These are phyloP conservation scores for Riparia riparia DNA, from an alignment of 2,113 vertebrate genomes.

Conservation along the genomic window DNA sequence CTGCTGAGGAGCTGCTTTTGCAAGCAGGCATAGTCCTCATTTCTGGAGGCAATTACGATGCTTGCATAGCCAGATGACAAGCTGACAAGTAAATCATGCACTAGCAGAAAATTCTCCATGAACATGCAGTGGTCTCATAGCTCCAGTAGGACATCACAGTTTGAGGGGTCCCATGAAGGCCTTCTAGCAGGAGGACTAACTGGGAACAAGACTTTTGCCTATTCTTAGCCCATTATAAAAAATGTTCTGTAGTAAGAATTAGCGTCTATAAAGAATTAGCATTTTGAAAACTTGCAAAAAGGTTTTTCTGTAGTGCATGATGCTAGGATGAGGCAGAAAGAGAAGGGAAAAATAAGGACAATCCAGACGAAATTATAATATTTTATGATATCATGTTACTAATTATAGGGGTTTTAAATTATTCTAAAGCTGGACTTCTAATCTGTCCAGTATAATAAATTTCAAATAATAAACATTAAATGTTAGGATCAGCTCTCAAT, in stretches of 20 bases:
- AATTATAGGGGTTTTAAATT: not conserved
- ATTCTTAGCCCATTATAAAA: not conserved
- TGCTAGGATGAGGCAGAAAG: not conserved
- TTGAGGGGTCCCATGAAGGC: not conserved
- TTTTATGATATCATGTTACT: not conserved
- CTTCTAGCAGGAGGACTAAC: accelerated
- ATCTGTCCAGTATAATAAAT: not conserved
- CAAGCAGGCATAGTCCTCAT: not conserved
- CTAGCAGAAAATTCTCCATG: not conserved
- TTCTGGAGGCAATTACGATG: not conserved
- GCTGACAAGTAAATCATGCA: not conserved
- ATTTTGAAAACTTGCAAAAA: not conserved
- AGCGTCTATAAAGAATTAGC: not conserved
- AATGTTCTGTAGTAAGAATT: not conserved
- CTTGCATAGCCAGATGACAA: not conserved
- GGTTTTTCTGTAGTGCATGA: not conserved
- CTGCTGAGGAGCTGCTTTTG: not conserved
- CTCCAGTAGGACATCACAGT: not conserved
- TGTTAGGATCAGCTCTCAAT: not conserved
- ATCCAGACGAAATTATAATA: not conserved
- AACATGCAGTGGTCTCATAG: not conserved
- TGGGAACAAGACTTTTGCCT: not conserved
- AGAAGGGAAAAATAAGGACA: not conserved
- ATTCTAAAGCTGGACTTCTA: not conserved
- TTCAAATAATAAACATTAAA: not conserved